phyloP scores from a whole-genome alignment of 2,888 invertebrate genomes.

The Latheticus oryzae region DNA sequence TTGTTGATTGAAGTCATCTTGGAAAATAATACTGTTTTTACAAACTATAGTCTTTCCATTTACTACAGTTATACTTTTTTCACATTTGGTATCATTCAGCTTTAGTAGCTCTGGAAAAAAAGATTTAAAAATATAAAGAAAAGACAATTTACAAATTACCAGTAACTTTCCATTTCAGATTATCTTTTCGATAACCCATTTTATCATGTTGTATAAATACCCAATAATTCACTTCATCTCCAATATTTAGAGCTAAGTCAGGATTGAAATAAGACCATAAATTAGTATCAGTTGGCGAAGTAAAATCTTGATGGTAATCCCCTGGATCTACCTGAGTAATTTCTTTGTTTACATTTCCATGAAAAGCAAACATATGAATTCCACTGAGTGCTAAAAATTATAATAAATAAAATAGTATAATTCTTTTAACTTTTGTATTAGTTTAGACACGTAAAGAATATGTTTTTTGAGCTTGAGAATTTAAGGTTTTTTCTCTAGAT shows the following conservation, averaged over 20 bases:
- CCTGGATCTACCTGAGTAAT: constrained; percentile 69
- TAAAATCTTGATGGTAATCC: constrained; percentile 67
- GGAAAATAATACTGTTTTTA: constrained; percentile 67
- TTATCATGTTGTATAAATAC: constrained; percentile 69
- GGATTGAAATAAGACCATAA: constrained; percentile 69
- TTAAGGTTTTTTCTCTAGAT: too few species aligned
- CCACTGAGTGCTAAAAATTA: constrained; percentile 66
- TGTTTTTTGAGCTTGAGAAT: too few species aligned
- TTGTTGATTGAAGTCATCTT: constrained; percentile 70
- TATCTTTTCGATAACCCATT: constrained; percentile 66
- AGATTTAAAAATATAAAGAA: too few species aligned
- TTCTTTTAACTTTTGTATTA: constrained; percentile 1
- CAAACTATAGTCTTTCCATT: constrained; percentile 64
- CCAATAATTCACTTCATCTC: constrained; percentile 73
- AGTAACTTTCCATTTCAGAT: constrained; percentile 63
- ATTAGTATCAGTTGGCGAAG: constrained; percentile 61
- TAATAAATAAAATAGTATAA: constrained; percentile 33
- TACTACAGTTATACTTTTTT: constrained; percentile 32
- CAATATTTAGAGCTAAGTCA: constrained; percentile 64
- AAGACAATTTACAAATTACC: constrained; percentile 64
- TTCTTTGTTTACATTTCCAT: constrained; percentile 72
- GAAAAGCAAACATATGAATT: constrained; percentile 72
- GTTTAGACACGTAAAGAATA: background rate
- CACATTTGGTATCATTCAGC: constrained; percentile 20
- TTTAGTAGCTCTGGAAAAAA: constrained; percentile 14